Evolutionary conservation across 2,797 vertebrate genomes (phyloP).

Genomic region (Hypotaenidia philippensis): DNA sequence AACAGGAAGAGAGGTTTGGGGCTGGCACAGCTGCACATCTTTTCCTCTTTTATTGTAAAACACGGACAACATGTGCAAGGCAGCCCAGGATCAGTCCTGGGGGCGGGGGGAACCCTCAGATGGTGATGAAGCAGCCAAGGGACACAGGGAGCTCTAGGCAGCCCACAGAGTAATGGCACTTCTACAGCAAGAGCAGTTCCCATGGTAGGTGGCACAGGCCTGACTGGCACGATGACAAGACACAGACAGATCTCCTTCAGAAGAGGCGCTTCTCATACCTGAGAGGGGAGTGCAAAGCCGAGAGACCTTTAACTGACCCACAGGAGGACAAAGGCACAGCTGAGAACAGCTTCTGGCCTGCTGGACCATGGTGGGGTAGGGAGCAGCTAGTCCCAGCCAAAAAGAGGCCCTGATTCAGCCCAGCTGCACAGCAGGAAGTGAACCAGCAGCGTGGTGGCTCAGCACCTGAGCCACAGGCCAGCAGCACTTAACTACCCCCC

Average conservation of each 20-base stretch:
- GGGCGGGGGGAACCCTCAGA: neutral
- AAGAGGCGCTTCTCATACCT: slow-evolving; percentile 98
- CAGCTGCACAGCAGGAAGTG: accelerated
- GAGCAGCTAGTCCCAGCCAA: neutral
- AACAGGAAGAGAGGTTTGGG: neutral
- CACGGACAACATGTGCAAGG: neutral
- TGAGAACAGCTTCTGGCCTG: neutral
- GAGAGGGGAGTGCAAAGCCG: neutral
- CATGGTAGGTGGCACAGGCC: accelerated
- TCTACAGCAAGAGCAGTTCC: slow-evolving; percentile 63
- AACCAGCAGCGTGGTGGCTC: neutral
- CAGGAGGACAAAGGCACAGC: neutral
- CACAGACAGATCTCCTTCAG: slow-evolving; percentile 73
- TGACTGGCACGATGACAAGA: slow-evolving; percentile 17
- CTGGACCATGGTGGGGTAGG: no score
- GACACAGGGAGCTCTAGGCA: slow-evolving; percentile 29
- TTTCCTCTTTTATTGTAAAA: slow-evolving; percentile 76
- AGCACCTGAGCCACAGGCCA: neutral
- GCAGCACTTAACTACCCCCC: neutral
- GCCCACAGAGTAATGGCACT: slow-evolving; percentile 44
- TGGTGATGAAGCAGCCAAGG: slow-evolving; percentile 52
- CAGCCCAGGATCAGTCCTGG: neutral
- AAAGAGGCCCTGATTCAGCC: accelerated
- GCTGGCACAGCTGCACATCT: neutral
- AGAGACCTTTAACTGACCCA: neutral